Conservation (phyloP, 2,888 invertebrate species). For the Pristionchus exspectatus region DNA sequence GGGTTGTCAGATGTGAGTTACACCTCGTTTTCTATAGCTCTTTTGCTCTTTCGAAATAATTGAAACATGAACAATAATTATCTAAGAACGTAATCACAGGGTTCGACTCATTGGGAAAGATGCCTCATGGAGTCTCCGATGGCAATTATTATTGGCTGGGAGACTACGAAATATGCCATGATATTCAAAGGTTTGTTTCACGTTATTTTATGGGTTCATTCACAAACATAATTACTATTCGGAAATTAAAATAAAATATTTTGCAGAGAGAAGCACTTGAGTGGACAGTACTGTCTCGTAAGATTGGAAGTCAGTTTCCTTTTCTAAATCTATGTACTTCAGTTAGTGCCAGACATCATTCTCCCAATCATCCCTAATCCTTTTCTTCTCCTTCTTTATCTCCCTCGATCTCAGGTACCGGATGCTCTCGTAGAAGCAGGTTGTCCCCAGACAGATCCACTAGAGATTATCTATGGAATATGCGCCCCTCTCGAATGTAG, state of each 20-base stretch:
- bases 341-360: not conserved
- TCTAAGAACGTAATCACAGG: constrained; percentile 61
- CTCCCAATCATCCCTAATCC: not conserved
- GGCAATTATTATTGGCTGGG: constrained; percentile 79
- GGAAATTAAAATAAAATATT: not conserved
- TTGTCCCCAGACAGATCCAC: constrained; percentile 71
- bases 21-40: not conserved
- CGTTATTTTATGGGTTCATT: not conserved
- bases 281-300: constrained; percentile 76
- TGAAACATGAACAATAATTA: not conserved
- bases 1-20: constrained; percentile 44
- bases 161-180: constrained; percentile 78
- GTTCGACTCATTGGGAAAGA: constrained; percentile 78
- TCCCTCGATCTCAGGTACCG: constrained; percentile 56
- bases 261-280: constrained; percentile 66
- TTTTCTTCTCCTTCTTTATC: not conserved
- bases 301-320: constrained; percentile 68
- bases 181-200: constrained; percentile 63
- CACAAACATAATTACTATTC: not conserved
- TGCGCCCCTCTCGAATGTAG: constrained; percentile 75
- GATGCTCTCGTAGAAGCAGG: constrained; percentile 67
- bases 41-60: too few relatives aligned
- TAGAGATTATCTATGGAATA: constrained; percentile 75
- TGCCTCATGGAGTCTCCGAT: constrained; percentile 78
- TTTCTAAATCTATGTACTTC: not conserved